These are phyloP conservation scores for Atherinomorus stipes DNA, from an alignment of 2,113 vertebrate genomes.

Conservation along the genomic window DNA sequence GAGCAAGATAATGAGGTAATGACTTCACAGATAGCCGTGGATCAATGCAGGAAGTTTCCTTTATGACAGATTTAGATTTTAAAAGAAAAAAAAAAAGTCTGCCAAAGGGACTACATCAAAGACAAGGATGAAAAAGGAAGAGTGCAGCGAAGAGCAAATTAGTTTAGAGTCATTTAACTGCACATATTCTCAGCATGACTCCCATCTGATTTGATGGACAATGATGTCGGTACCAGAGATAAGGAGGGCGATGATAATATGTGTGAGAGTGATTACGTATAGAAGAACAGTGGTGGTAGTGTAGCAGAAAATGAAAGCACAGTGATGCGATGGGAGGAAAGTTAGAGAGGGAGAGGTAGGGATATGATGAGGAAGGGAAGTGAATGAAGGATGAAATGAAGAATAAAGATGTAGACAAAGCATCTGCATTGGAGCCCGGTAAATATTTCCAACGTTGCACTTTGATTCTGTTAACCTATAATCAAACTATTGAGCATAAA, in stretches of 20 bases:
- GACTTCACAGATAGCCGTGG: not conserved
- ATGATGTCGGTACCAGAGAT: conserved; percentile 36
- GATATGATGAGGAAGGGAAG: not conserved
- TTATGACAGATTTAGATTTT: not conserved
- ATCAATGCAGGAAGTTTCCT: not conserved
- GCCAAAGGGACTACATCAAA: conserved; percentile 1
- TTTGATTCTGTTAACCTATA: too few species aligned
- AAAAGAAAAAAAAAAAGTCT: not conserved
- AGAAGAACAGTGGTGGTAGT: conserved; percentile 21
- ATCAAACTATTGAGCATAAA: too few species aligned
- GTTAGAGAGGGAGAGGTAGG: not conserved
- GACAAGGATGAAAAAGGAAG: not conserved
- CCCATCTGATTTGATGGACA: conserved; percentile 27
- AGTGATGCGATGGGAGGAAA: conserved; percentile 1
- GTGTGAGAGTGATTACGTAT: conserved; percentile 39
- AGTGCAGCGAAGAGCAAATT: not conserved
- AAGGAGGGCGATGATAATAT: conserved; percentile 26
- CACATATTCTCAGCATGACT: conserved; percentile 31
- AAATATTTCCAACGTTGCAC: not conserved
- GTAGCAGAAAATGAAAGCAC: conserved; percentile 26
- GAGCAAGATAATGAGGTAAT: not conserved
- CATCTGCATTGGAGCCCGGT: not conserved
- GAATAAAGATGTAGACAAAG: not conserved
- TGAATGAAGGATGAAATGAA: not conserved
- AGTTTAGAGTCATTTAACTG: conserved; percentile 60